phyloP scores from a whole-genome alignment of 2,113 vertebrate species.

The Cnemophilus loriae region DNA sequence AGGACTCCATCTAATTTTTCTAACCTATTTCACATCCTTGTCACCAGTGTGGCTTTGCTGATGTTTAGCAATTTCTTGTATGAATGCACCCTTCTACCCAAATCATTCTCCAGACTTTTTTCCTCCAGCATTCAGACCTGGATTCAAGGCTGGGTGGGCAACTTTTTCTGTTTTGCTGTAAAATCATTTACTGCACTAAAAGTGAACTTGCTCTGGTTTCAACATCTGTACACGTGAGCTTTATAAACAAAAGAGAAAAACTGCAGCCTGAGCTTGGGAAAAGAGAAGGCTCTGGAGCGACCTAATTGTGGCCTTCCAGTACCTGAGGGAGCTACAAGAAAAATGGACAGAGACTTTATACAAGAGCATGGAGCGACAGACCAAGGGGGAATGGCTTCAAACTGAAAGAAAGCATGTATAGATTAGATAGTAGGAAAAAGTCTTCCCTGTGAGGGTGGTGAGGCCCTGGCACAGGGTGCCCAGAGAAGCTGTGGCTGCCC shows the following conservation, averaged over 20 bases:
- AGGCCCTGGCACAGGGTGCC: background rate
- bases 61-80: background rate
- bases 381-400: background rate
- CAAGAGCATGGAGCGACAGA: background rate
- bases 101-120: background rate
- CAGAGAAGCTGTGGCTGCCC: background rate
- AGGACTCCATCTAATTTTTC: background rate
- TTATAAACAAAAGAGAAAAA: background rate
- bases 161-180: background rate
- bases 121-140: background rate
- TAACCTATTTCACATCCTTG: background rate
- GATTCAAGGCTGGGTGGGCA: background rate
- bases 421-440: background rate
- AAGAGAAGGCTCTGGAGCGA: background rate
- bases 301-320: background rate
- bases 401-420: too few species aligned
- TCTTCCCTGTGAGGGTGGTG: fast-evolving
- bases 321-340: background rate
- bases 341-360: background rate
- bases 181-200: background rate
- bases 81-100: slow-evolving; percentile 1
- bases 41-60: background rate
- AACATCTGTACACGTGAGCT: background rate
- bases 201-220: background rate
- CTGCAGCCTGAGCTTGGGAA: background rate